Conservation (phyloP, 2,113 vertebrate genomes). For the Trochalopteron elliotii region DNA sequence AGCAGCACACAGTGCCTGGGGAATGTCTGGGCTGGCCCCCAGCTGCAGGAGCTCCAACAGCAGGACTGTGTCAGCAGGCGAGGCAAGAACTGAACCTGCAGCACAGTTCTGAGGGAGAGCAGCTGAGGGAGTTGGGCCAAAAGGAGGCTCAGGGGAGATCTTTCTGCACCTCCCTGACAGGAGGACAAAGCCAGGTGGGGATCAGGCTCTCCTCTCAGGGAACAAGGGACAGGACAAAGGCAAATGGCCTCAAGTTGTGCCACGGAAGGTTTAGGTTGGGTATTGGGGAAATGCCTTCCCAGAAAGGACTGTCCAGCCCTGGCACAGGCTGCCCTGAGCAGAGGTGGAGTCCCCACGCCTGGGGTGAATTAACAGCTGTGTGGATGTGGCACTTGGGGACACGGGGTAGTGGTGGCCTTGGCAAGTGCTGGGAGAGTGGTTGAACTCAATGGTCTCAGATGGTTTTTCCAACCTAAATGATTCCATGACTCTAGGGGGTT, state of each 20-base stretch:
- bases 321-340: neutral
- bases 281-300: neutral
- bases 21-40: neutral
- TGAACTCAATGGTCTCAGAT: neutral
- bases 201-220: neutral
- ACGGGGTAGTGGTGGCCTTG: neutral
- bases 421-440: neutral
- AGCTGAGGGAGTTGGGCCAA: neutral
- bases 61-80: neutral
- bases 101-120: neutral
- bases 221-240: neutral
- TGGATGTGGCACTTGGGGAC: neutral
- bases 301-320: neutral
- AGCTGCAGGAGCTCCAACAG: neutral
- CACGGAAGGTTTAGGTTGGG: neutral
- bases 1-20: neutral
- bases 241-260: neutral
- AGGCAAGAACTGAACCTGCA: neutral
- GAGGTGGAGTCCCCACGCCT: neutral
- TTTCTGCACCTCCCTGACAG: neutral
- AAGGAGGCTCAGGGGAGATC: neutral
- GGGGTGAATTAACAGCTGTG: neutral
- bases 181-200: neutral
- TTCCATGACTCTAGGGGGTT: neutral
- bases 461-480: neutral